These are phyloP conservation scores for Brachionus rotundiformis DNA, from an alignment of 1,140 invertebrate species.

Conservation along the genomic window DNA sequence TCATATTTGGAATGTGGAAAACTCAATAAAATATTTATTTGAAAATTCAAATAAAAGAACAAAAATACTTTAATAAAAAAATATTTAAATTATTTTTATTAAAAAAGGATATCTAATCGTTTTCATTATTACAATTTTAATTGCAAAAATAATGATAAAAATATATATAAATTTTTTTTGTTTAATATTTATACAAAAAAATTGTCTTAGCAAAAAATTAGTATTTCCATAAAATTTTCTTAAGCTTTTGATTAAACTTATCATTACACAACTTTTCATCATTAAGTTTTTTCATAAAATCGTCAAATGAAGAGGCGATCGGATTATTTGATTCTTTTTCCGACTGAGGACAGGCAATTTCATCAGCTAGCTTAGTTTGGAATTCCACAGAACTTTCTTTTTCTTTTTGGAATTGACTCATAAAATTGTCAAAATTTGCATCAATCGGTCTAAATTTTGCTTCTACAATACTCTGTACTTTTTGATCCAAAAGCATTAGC, in stretches of 20 bases:
- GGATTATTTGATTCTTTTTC: not conserved
- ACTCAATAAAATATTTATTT: too few species aligned
- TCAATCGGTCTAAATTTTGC: not conserved
- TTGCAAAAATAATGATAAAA: not conserved
- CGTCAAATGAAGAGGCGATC: not conserved
- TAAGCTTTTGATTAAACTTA: conserved; percentile 11
- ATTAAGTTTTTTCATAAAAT: conserved; percentile 23
- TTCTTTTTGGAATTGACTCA: not conserved
- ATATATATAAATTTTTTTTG: not conserved
- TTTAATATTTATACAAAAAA: not conserved
- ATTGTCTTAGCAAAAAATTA: not conserved
- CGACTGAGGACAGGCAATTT: not conserved
- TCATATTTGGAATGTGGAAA: too few species aligned
- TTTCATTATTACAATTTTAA: not conserved
- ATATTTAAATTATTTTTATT: not conserved
- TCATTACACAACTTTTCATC: conserved; percentile 7
- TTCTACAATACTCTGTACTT: not conserved
- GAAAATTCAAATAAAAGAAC: too few species aligned
- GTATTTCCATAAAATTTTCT: conserved; percentile 5
- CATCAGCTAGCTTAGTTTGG: not conserved
- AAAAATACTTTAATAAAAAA: not conserved
- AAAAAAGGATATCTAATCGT: not conserved
- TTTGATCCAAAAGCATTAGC: not conserved
- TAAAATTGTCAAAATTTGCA: not conserved
- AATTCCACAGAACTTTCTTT: not conserved